Evolutionary conservation across 2,888 invertebrate genomes (phyloP).

Genomic region (Brachypalpus laphriformis): DNA sequence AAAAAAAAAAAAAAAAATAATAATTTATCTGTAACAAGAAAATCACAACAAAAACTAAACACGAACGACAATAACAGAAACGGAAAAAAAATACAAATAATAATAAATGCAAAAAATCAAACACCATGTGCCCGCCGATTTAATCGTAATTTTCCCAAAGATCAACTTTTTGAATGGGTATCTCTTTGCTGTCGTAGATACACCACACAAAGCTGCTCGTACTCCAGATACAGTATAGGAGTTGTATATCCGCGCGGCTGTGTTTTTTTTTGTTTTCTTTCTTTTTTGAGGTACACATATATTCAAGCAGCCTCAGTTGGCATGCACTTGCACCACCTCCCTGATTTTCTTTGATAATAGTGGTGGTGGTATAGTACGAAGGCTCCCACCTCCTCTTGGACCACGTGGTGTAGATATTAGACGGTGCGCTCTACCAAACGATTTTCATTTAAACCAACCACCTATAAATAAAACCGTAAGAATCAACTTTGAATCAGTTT

Average conservation of each 20-base stretch:
- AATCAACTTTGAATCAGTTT: slow-evolving; percentile 78
- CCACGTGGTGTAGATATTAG: slow-evolving; percentile 68
- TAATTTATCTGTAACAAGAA: slow-evolving; percentile 39
- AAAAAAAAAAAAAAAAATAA: slow-evolving; percentile 41
- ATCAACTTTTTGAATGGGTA: slow-evolving; percentile 68
- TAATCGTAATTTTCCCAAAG: slow-evolving; percentile 72
- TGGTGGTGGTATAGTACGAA: slow-evolving; percentile 26
- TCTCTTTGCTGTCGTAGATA: slow-evolving; percentile 21
- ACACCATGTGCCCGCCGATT: slow-evolving; percentile 53
- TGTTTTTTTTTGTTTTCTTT: not conserved
- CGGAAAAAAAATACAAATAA: not conserved
- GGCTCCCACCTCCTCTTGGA: slow-evolving; percentile 65
- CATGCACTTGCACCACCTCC: slow-evolving; percentile 52
- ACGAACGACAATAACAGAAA: slow-evolving; percentile 56
- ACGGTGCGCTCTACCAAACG: slow-evolving; percentile 28
- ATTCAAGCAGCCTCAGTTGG: slow-evolving; percentile 18
- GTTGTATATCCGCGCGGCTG: slow-evolving; percentile 59
- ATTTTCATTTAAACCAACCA: slow-evolving; percentile 59
- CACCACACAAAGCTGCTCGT: slow-evolving; percentile 24
- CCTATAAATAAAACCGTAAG: slow-evolving; percentile 72
- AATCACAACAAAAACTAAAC: slow-evolving; percentile 25
- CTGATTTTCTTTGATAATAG: slow-evolving; percentile 10
- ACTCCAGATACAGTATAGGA: slow-evolving; percentile 40
- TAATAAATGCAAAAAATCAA: slow-evolving; percentile 40
- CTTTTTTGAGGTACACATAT: slow-evolving; percentile 25